Base-by-base conservation (phyloP, 2,113 vertebrate genomes). In the Kryptolebias marmoratus region DNA sequence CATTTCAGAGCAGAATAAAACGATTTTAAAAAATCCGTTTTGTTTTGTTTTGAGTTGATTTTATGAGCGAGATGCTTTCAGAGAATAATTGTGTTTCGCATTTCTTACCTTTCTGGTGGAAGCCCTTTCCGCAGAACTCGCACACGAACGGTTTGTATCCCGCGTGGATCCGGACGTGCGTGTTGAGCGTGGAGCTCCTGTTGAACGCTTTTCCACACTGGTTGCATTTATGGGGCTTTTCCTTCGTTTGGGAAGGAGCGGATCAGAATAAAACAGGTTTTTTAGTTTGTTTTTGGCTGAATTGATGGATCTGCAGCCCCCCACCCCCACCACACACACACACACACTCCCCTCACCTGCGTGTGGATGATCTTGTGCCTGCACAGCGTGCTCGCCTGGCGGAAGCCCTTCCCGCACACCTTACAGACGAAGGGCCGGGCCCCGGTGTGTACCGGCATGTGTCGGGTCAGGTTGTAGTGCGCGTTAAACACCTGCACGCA, bases 181-280 rank as follows among this genome's bases (percentile, higher is more conserved):
- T 99, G 94, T 99, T 99, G 79, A 99, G 93, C 71, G 98, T 99
- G 73, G 98, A 99, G 89, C 97, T 99, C 68, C 98, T 94, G 93
- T 99, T 99, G 93, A 99, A 99, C 22, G 98, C 98, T 90, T 99
- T 99, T 67, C 98, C 97, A 44, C 98, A 98, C 92, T 99, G 98
- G 91, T 95, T 97, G 77, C 97, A 99, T 86, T 99, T 98, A 69
- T 99, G 98, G 69, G 97, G 98, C 77, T 99, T 99, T 91, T 99
- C 98, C 98, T 91, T 95, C 22, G 22, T 22, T 22, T 22, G 22
- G 22, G 22, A 22, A 22, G 22, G 22, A 22, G 22, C 22, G 22
- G 22, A 22, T 22, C 22, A 22, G 22, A 22, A 22, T 22, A 22
- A 22, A 22, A 22, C 22, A 22, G 22, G 22, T 22, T 22, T 22